Conservation (phyloP, 2,888 invertebrate species). For the Danaus chrysippus region DNA sequence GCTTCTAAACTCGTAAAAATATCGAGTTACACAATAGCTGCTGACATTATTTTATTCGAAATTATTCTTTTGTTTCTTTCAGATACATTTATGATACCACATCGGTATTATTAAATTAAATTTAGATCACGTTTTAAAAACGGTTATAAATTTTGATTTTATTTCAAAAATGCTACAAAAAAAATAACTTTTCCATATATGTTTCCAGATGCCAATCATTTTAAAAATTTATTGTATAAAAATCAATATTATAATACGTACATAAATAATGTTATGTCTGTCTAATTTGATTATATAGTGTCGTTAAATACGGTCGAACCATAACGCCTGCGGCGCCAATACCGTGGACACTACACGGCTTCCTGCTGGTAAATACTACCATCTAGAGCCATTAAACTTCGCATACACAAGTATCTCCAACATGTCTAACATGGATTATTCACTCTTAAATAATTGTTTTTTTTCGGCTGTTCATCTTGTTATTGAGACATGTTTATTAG, state of each 20-base stretch:
- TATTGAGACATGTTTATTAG: conserved; percentile 68
- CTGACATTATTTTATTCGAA: conserved; percentile 67
- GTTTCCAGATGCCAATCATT: not conserved
- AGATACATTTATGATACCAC: conserved; percentile 17
- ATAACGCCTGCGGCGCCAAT: conserved; percentile 51
- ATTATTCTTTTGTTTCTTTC: conserved; percentile 41
- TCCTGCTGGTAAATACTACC: conserved; percentile 68
- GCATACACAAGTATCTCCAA: conserved; percentile 62
- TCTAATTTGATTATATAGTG: conserved; percentile 59
- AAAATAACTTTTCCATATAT: not conserved
- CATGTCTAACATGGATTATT: conserved; percentile 65
- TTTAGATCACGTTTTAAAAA: too few relatives aligned
- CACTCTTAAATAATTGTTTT: conserved; percentile 70
- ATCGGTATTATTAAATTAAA: too few relatives aligned
- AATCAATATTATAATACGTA: conserved; percentile 12
- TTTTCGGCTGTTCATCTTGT: conserved; percentile 66
- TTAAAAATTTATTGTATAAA: not conserved
- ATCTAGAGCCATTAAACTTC: conserved; percentile 65
- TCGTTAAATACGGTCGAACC: conserved; percentile 52
- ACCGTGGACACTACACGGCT: conserved; percentile 53
- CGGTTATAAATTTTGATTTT: too few relatives aligned
- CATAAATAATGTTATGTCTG: conserved; percentile 59
- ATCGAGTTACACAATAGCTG: conserved; percentile 72
- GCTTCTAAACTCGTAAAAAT: conserved; percentile 76
- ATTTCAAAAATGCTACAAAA: not conserved